Conservation (phyloP, 1,140 invertebrate genomes). For the Drosophila littoralis region DNA sequence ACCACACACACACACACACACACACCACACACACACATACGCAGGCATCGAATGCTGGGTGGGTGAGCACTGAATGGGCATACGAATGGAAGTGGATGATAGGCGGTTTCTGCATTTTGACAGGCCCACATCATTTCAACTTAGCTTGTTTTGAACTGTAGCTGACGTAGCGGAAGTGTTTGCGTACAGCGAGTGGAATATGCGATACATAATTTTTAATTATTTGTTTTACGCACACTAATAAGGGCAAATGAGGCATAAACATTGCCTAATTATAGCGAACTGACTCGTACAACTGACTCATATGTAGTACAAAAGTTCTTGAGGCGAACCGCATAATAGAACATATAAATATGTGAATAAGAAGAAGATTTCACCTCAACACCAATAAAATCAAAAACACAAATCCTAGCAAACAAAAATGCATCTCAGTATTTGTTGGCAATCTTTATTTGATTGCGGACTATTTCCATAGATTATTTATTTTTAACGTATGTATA, state of each 20-base stretch:
- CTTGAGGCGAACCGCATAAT: neutral
- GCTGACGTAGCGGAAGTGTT: conserved; percentile 75
- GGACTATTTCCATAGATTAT: no score
- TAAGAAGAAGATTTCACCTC: neutral
- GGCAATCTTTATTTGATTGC: no score
- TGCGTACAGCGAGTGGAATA: conserved; percentile 29
- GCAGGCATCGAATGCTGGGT: neutral
- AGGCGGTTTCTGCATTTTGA: conserved; percentile 66
- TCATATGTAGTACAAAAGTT: conserved; percentile 22
- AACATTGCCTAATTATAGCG: conserved; percentile 73
- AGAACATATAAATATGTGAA: neutral
- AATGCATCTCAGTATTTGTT: no score
- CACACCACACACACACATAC: neutral
- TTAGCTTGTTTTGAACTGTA: conserved; percentile 60
- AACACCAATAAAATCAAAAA: neutral
- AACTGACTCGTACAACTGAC: conserved; percentile 15
- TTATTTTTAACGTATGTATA: no score
- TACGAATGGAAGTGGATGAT: conserved; percentile 11
- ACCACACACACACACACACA: neutral
- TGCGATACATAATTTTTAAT: conserved; percentile 66
- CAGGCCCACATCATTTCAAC: conserved; percentile 75
- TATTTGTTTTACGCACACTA: conserved; percentile 76
- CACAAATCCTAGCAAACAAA: no score
- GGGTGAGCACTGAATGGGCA: neutral
- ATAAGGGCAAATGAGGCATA: conserved; percentile 80